Evolutionary conservation across 2,888 invertebrate genomes (phyloP).

Genomic region (Marronus borbonicus): DNA sequence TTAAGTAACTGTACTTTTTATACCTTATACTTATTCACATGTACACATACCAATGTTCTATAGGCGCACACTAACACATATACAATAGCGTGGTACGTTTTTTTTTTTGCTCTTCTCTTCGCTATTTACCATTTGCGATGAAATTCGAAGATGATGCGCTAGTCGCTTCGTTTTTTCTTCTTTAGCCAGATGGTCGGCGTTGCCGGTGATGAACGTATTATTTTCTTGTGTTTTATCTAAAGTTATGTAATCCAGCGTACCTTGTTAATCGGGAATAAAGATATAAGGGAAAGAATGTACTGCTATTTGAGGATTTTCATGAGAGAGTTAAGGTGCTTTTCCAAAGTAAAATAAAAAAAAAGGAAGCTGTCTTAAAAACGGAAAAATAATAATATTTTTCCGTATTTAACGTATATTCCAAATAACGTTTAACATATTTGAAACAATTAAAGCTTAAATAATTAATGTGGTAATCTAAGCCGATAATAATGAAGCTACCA

Average conservation of each 20-base stretch:
- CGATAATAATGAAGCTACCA: too few relatives aligned
- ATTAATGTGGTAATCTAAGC: too few relatives aligned
- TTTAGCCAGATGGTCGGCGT: conserved; percentile 37
- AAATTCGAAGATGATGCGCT: conserved; percentile 36
- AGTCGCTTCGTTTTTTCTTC: conserved; percentile 15
- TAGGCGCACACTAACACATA: conserved; percentile 11
- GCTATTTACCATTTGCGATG: conserved; percentile 42
- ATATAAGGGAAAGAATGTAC: neutral
- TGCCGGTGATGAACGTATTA: conserved; percentile 22
- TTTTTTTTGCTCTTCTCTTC: conserved; percentile 15
- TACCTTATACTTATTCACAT: conserved; percentile 39
- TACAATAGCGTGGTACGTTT: conserved; percentile 50
- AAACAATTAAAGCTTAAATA: too few relatives aligned
- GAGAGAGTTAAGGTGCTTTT: too few relatives aligned
- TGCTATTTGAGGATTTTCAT: conserved; percentile 17
- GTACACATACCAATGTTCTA: conserved; percentile 9
- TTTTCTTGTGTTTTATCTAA: conserved; percentile 40
- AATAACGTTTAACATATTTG: too few relatives aligned
- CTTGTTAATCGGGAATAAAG: conserved; percentile 40
- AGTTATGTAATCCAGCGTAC: conserved; percentile 31
- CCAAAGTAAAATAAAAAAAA: too few relatives aligned
- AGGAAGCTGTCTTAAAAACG: too few relatives aligned
- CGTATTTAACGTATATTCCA: too few relatives aligned
- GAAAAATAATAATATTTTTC: too few relatives aligned
- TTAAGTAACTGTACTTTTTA: conserved; percentile 64